phyloP scores from a whole-genome alignment of 1,140 invertebrate genomes.

The Lanistes nyassanus region DNA sequence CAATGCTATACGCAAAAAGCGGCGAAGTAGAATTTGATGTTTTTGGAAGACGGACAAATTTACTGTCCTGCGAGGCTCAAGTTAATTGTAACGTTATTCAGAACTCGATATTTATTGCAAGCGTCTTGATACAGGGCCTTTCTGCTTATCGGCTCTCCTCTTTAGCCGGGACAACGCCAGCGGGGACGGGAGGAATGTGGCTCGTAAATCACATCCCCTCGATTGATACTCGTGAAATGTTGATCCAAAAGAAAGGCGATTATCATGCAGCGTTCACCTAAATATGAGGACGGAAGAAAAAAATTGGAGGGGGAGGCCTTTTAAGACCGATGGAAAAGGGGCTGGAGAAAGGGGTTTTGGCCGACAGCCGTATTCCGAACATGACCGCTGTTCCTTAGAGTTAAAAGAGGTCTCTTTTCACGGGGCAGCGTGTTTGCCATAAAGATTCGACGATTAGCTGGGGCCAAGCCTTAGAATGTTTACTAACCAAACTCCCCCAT shows the following conservation, averaged over 20 bases:
- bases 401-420: too few relatives aligned
- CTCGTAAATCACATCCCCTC: slow-evolving; percentile 12
- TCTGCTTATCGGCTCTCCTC: slow-evolving; percentile 18
- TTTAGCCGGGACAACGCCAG: slow-evolving; percentile 7
- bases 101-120: slow-evolving; percentile 13
- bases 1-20: neutral
- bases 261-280: slow-evolving; percentile 29
- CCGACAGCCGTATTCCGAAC: too few relatives aligned
- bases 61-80: slow-evolving; percentile 21
- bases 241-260: slow-evolving; percentile 25
- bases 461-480: slow-evolving; percentile 9
- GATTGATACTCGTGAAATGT: slow-evolving; percentile 23
- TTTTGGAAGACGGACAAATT: slow-evolving; percentile 23
- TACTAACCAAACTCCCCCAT: slow-evolving; percentile 28
- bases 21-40: slow-evolving; percentile 15
- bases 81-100: slow-evolving; percentile 29
- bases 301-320: neutral
- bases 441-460: too few relatives aligned
- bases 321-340: too few relatives aligned
- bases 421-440: too few relatives aligned
- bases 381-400: too few relatives aligned
- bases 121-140: slow-evolving; percentile 6
- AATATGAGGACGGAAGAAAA: slow-evolving; percentile 12
- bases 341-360: too few relatives aligned
- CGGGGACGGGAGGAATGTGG: slow-evolving; percentile 11